Percentiles rank a stretch among this genome's conserved stretches.
Conservation (phyloP, 2,888 invertebrate species). For the Abscondita cerata region DNA sequence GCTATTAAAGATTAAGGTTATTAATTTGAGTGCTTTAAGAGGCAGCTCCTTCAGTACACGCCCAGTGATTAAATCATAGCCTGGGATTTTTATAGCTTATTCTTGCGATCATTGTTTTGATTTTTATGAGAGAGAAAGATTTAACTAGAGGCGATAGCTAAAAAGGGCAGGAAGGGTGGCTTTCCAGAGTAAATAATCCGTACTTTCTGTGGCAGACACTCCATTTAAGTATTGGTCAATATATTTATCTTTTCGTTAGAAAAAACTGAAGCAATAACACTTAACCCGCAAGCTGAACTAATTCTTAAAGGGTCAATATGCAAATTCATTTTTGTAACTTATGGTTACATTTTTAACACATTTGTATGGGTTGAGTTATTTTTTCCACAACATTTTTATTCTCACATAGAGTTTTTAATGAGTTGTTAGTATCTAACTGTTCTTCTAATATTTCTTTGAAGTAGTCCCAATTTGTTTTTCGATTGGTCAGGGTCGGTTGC, state of each 20-base stretch:
- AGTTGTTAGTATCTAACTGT: slow-evolving; percentile 4
- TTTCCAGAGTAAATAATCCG: neutral
- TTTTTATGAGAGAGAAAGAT: neutral
- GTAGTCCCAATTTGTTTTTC: too few species aligned
- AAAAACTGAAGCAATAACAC: too few species aligned
- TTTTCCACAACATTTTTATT: neutral
- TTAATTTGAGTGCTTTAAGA: neutral
- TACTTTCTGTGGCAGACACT: slow-evolving; percentile 5
- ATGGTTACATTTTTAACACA: too few species aligned
- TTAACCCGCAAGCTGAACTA: too few species aligned
- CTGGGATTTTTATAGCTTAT: neutral
- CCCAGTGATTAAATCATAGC: neutral
- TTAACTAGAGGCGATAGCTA: neutral
- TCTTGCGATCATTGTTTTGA: slow-evolving; percentile 2
- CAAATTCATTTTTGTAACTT: too few species aligned
- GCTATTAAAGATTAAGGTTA: slow-evolving; percentile 2
- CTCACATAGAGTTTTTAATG: slow-evolving; percentile 14
- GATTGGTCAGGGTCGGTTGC: neutral
- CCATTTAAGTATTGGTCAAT: slow-evolving; percentile 2
- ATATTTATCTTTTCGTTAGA: slow-evolving; percentile 7
- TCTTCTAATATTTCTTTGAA: too few species aligned
- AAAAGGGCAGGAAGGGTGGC: slow-evolving; percentile 1
- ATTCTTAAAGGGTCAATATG: too few species aligned
- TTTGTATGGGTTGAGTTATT: neutral
- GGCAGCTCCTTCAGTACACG: neutral